Conservation (phyloP, 2,888 invertebrate species). For the Xylota sylvarum region DNA sequence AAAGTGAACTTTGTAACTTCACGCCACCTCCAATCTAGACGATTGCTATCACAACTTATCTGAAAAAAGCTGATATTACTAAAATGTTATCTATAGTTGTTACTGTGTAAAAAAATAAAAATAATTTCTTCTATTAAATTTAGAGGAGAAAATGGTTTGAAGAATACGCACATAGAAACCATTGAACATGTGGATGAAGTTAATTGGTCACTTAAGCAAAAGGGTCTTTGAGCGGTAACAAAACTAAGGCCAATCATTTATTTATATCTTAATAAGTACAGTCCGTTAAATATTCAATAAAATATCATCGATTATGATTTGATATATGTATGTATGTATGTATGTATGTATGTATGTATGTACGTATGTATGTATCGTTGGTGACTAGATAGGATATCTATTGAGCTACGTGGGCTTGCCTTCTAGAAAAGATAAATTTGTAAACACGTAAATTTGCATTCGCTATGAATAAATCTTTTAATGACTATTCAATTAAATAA, state of each 20-base stretch:
- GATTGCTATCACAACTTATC: constrained; percentile 12
- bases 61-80: background rate
- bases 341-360: too few relatives aligned
- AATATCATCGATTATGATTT: background rate
- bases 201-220: background rate
- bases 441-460: constrained; percentile 31
- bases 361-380: too few relatives aligned
- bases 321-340: background rate
- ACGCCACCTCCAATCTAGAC: background rate
- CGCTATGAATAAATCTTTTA: constrained; percentile 7
- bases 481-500: background rate
- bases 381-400: background rate
- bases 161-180: background rate
- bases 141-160: background rate
- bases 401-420: background rate
- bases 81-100: background rate
- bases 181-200: background rate
- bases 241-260: background rate
- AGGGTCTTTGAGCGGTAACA: background rate
- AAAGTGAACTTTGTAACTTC: background rate
- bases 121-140: background rate
- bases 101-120: background rate
- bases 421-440: constrained; percentile 1
- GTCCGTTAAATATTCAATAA: background rate
- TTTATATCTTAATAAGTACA: background rate